These are phyloP conservation scores for Artibeus jamaicensis DNA, from an alignment of 2,797 vertebrate species.

Conservation along the genomic window DNA sequence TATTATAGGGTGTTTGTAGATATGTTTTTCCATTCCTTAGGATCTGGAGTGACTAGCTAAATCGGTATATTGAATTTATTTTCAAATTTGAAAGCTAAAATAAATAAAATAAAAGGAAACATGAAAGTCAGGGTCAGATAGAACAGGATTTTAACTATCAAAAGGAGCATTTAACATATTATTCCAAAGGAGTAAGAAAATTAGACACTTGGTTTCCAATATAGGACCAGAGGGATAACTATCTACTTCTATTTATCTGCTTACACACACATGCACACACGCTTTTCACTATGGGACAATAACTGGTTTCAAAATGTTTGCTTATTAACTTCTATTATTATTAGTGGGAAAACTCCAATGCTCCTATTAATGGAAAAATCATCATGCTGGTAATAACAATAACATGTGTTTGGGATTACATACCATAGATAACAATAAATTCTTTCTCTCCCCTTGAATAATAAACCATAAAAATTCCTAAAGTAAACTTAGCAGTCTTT, in stretches of 20 bases:
- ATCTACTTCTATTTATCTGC: neutral
- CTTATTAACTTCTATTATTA: constrained; percentile 55
- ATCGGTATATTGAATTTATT: neutral
- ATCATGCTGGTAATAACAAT: neutral
- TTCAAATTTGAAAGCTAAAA: neutral
- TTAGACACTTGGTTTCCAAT: neutral
- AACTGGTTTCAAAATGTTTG: constrained; percentile 50
- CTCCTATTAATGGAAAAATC: constrained; percentile 36
- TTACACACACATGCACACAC: neutral
- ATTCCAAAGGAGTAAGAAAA: neutral
- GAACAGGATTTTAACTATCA: neutral
- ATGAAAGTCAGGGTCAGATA: neutral
- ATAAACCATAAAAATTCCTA: neutral
- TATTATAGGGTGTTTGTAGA: neutral
- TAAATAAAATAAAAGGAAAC: neutral
- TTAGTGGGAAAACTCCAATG: neutral
- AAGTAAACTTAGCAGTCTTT: neutral
- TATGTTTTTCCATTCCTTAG: neutral
- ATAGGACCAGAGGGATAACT: neutral
- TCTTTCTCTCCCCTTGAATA: constrained; percentile 11
- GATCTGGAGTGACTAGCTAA: neutral
- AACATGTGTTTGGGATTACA: constrained; percentile 31
- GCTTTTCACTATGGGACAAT: neutral
- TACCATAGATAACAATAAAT: neutral
- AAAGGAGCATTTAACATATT: neutral